phyloP scores from a whole-genome alignment of 2,888 invertebrate genomes.

The Leucozona laternaria region DNA sequence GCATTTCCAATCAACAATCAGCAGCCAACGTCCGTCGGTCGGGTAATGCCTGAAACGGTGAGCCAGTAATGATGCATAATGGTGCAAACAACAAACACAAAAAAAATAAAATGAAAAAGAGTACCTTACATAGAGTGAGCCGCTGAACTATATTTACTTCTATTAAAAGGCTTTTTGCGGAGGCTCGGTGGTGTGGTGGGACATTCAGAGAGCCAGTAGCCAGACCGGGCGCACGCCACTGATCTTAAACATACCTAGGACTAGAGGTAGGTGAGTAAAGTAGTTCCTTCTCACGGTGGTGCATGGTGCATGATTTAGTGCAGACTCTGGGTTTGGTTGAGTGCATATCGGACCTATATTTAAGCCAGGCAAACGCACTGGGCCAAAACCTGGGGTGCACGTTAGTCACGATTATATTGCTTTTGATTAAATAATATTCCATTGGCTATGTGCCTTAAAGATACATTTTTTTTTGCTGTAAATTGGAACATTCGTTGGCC shows the following conservation, averaged over 20 bases:
- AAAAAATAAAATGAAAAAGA: not conserved
- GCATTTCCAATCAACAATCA: conserved; percentile 61
- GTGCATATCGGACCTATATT: conserved; percentile 40
- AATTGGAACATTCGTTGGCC: conserved; percentile 65
- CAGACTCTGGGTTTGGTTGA: conserved; percentile 33
- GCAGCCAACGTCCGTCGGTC: not conserved
- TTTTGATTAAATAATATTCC: conserved; percentile 39
- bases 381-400: conserved; percentile 58
- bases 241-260: conserved; percentile 21
- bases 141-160: conserved; percentile 32
- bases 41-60: conserved; percentile 2
- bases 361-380: conserved; percentile 29
- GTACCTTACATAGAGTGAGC: not conserved
- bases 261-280: conserved; percentile 32
- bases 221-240: conserved; percentile 62
- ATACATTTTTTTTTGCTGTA: not conserved
- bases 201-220: conserved; percentile 9
- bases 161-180: conserved; percentile 39
- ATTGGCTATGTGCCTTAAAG: conserved; percentile 9
- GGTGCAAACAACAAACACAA: conserved; percentile 6
- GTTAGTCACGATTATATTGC: conserved; percentile 66
- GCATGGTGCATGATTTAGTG: conserved; percentile 34
- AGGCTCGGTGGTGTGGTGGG: not conserved
- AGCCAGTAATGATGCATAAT: conserved; percentile 60
- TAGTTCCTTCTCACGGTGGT: conserved; percentile 65